Conservation (phyloP, 2,888 invertebrate species). For the Tetramorium bicarinatum region DNA sequence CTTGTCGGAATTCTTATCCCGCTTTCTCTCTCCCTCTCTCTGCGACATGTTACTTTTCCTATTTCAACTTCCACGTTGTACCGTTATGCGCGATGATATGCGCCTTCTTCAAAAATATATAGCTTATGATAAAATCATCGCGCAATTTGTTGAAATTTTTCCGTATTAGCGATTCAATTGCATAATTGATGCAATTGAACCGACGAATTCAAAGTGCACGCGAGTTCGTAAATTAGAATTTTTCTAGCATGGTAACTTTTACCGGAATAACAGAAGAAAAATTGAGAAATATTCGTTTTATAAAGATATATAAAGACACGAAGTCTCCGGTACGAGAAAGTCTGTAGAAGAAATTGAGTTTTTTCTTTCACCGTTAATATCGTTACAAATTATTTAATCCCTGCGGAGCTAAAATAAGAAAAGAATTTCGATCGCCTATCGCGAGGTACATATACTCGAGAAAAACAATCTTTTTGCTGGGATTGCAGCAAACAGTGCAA, state of each 20-base stretch:
- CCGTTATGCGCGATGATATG: background rate
- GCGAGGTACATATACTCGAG: background rate
- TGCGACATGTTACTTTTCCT: conserved; percentile 16
- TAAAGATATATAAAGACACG: background rate
- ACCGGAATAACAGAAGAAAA: background rate
- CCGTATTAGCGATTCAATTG: background rate
- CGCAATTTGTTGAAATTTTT: background rate
- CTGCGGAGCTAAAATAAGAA: conserved; percentile 17
- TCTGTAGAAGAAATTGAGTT: background rate
- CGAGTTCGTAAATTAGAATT: background rate
- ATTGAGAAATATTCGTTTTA: background rate
- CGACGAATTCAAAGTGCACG: background rate
- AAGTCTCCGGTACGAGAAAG: background rate
- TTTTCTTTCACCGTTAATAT: background rate
- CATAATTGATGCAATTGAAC: background rate
- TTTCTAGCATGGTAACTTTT: background rate
- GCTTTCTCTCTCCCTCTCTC: no score
- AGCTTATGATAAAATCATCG: background rate
- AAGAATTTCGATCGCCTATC: background rate
- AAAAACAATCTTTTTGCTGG: background rate
- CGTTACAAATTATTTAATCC: background rate
- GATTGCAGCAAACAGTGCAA: background rate
- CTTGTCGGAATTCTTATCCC: conserved; percentile 7
- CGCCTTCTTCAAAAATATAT: background rate
- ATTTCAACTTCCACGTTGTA: conserved; percentile 13